Conservation (phyloP, 2,888 invertebrate species). For the Sminthurinus aureus region DNA sequence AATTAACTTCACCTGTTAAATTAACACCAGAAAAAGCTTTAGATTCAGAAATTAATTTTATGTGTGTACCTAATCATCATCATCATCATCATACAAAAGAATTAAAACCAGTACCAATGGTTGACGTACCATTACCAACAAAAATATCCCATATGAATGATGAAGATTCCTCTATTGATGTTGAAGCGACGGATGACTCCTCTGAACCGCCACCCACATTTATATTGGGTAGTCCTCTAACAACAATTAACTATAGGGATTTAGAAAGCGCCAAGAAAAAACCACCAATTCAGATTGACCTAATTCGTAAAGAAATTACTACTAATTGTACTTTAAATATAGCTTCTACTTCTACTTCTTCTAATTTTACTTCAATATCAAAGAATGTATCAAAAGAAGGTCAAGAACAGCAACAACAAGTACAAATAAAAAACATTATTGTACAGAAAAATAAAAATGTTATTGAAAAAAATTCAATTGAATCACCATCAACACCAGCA, state of each 20-base stretch:
- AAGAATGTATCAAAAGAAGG: not conserved
- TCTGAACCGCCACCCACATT: not conserved
- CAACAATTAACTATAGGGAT: not conserved
- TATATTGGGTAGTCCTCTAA: not conserved
- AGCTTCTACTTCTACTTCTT: not conserved
- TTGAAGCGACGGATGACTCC: not conserved
- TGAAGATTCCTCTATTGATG: not conserved
- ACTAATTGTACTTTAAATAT: not conserved
- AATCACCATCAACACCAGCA: not conserved
- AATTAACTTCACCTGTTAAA: slow-evolving; percentile 30
- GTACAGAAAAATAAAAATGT: no score
- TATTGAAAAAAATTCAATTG: no score
- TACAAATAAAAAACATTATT: no score
- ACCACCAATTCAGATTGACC: not conserved
- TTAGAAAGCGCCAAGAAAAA: not conserved
- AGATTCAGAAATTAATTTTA: slow-evolving; percentile 21
- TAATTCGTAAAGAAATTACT: not conserved
- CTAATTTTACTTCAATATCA: not conserved
- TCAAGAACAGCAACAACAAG: no score
- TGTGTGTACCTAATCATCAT: slow-evolving; percentile 16
- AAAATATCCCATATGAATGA: not conserved
- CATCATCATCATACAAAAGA: not conserved
- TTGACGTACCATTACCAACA: not conserved
- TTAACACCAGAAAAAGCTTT: slow-evolving; percentile 28
- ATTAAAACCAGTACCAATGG: not conserved